Evolutionary conservation across 2,113 vertebrate species (phyloP).

Genomic region (Mobula hypostoma): DNA sequence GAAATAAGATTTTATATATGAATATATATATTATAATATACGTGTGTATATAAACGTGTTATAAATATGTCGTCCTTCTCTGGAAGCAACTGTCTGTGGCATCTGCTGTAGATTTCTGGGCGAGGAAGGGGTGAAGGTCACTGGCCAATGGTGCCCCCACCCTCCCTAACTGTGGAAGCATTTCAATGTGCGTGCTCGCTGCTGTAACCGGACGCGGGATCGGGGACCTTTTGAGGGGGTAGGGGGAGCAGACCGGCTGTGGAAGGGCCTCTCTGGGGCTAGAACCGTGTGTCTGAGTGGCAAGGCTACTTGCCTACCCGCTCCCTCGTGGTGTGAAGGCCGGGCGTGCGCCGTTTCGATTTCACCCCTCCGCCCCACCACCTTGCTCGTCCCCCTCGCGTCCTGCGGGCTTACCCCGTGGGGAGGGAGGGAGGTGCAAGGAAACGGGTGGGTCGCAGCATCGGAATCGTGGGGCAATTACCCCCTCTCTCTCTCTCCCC

Average conservation of each 20-base stretch:
- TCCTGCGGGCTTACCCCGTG: no score
- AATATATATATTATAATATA: background rate
- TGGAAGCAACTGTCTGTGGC: background rate
- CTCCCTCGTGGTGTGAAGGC: no score
- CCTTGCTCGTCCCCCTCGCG: no score
- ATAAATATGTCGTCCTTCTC: background rate
- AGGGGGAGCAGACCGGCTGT: no score
- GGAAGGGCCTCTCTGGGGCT: background rate
- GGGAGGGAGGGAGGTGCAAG: no score
- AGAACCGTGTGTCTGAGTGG: background rate
- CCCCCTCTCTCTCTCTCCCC: background rate
- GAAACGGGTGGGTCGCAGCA: background rate
- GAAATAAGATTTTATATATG: background rate
- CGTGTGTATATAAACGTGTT: background rate
- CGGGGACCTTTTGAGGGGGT: no score
- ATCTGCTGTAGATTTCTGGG: constrained; percentile 11
- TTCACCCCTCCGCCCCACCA: no score
- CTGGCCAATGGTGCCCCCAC: background rate
- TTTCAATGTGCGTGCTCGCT: background rate
- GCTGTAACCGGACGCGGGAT: background rate
- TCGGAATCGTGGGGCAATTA: background rate
- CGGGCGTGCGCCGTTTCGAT: no score
- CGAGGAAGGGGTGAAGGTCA: background rate
- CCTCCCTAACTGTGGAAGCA: background rate
- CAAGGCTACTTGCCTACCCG: background rate